Conservation (phyloP, 2,888 invertebrate genomes). For the Pyrrhosoma nymphula region DNA sequence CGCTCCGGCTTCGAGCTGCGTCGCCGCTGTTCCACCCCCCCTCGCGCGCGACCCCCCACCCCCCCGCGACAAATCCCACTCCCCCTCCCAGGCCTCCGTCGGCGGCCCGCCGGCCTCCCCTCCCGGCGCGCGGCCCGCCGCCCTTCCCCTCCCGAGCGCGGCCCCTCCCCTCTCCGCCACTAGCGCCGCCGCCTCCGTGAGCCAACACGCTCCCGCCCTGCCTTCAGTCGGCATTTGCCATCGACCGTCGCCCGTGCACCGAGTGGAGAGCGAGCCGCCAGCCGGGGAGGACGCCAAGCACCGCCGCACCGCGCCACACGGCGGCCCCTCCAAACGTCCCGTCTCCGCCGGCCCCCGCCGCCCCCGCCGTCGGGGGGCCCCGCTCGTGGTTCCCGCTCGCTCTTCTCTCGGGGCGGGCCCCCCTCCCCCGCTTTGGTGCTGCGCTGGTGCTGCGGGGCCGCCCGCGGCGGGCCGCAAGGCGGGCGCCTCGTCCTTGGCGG, state of each 20-base stretch:
- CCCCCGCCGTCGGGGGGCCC: not conserved
- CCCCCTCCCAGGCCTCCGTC: too few relatives aligned
- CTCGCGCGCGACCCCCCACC: too few relatives aligned
- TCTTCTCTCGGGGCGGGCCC: not conserved
- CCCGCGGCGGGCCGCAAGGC: not conserved
- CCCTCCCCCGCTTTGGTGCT: too few relatives aligned
- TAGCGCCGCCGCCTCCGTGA: not conserved
- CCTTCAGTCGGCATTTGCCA: not conserved
- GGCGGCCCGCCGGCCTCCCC: too few relatives aligned
- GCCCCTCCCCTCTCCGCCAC: not conserved
- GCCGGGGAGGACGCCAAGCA: not conserved
- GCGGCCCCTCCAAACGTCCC: too few relatives aligned
- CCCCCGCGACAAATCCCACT: too few relatives aligned
- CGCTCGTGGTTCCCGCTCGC: not conserved
- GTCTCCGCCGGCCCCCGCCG: not conserved
- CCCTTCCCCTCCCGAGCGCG: not conserved
- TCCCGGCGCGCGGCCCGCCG: not conserved
- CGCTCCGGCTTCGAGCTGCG: too few relatives aligned
- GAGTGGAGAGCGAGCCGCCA: not conserved
- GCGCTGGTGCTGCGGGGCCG: not conserved
- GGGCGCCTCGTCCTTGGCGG: not conserved
- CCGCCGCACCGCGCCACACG: not conserved
- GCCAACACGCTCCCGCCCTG: not conserved
- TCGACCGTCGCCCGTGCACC: not conserved
- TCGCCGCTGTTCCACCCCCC: too few relatives aligned